These are phyloP conservation scores for Gonatopus flavifemur DNA, from an alignment of 1,140 invertebrate species.

Conservation along the genomic window DNA sequence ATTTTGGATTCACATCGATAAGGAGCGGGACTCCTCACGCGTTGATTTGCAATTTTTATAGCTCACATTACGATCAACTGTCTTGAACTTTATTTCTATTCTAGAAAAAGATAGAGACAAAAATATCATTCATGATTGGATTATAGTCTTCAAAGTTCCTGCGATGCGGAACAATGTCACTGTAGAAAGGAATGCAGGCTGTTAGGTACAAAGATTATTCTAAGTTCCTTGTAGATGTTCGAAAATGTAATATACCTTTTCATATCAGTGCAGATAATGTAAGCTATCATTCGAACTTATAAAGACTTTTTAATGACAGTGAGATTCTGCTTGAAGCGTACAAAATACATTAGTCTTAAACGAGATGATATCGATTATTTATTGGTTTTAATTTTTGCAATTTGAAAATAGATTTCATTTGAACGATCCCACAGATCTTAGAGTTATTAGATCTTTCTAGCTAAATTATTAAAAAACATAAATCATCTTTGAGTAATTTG, in stretches of 20 bases:
- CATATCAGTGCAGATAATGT: constrained; percentile 24
- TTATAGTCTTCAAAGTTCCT: constrained; percentile 14
- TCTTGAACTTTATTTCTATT: constrained; percentile 7
- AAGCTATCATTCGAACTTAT: neutral
- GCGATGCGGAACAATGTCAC: constrained; percentile 1
- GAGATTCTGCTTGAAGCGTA: neutral
- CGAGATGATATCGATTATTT: neutral
- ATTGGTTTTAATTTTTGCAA: neutral
- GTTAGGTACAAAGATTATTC: neutral
- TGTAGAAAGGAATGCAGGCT: constrained; percentile 1
- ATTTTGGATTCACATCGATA: no score
- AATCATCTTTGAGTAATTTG: neutral
- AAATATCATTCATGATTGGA: neutral
- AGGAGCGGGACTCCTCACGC: no score
- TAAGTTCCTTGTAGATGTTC: constrained; percentile 8
- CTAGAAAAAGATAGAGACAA: constrained; percentile 5
- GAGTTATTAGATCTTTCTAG: neutral
- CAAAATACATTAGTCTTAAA: neutral
- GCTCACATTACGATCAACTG: constrained; percentile 11
- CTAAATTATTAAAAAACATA: neutral
- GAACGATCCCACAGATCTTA: neutral
- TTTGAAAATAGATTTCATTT: neutral
- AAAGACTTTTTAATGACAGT: neutral
- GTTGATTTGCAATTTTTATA: constrained; percentile 1
- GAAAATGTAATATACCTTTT: constrained; percentile 18